Base-by-base conservation (phyloP, 2,113 vertebrate species). In the Callionymus lyra region DNA sequence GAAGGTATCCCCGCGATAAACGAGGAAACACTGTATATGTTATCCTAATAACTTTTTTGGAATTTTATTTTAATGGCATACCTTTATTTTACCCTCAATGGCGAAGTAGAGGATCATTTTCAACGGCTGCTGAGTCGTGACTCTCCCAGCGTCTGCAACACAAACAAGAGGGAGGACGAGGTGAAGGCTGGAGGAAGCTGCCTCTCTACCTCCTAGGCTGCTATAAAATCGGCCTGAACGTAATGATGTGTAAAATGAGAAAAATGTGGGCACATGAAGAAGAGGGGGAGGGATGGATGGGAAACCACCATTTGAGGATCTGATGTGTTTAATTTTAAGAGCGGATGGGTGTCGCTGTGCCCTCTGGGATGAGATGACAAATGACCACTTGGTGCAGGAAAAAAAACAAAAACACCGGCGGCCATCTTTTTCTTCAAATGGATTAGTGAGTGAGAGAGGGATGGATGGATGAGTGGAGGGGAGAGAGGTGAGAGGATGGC, bases 161-260 rank as follows among this genome's bases (percentile, higher is more conserved):
- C 61, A 9, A 6, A 11, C 8, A 16, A 34, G 10, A 14, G 43
- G 31, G 9, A 31, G 31, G 21, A 9, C 15, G 40, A 32, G 34
- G 34, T 10, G 41, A 34, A 40, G 31, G 13, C 55, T 43, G 63
- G 41, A 41, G 12, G n/a, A 21, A 10, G 38, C 21, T 56, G 55
- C 35, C 9, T 52, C 16, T 63, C 41, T 36, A 54, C 33, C 43
- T 51, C 39, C 19, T 64, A 58, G 71, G 67, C 55, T 19, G 44
- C 53, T 41, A 65, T 77, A 75, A 74, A 71, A 65, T 69, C 47
- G 14, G 47, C 45, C 65, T 53, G 51, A 65, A 68, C 58, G 65
- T 80, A 84, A 86, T 83, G 81, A 76, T 51, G 73, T 82, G 74
- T 80, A 76, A 84, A 84, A 85, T 84, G 65, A 84, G 77, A 67